A percentile compares a stretch with the other conserved stretches of the same genome.
phyloP scores from a whole-genome alignment of 2,888 invertebrate genomes.

The Cheilosia scutellata region DNA sequence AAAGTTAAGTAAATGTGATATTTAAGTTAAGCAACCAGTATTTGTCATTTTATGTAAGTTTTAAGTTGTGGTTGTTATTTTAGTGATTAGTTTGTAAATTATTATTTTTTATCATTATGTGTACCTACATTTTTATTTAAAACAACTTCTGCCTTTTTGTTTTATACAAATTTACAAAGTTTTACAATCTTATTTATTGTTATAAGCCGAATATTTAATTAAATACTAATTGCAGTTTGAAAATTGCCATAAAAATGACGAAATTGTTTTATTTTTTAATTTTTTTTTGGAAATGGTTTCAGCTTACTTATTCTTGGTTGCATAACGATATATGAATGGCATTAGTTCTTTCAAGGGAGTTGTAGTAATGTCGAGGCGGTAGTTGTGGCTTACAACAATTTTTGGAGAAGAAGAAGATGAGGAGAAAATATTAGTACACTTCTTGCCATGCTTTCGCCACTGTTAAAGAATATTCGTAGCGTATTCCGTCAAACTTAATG shows the following conservation, averaged over 20 bases:
- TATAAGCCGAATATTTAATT: conserved; percentile 13
- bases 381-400: too few relatives aligned
- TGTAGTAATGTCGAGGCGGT: too few relatives aligned
- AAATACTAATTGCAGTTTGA: neutral
- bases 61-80: conserved; percentile 15
- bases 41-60: conserved; percentile 11
- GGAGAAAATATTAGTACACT: too few relatives aligned
- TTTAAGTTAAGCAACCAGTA: conserved; percentile 9
- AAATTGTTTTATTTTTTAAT: neutral
- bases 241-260: neutral
- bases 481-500: too few relatives aligned
- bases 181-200: neutral
- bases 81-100: conserved; percentile 31
- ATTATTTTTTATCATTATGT: neutral
- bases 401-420: too few relatives aligned
- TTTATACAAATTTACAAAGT: conserved; percentile 48
- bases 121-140: conserved; percentile 9
- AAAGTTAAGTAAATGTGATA: conserved; percentile 76
- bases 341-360: too few relatives aligned
- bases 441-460: too few relatives aligned
- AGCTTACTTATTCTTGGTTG: too few relatives aligned
- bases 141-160: neutral
- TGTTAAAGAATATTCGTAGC: too few relatives aligned
- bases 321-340: too few relatives aligned
- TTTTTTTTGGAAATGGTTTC: too few relatives aligned